These are phyloP conservation scores for Sphaerophoria taeniata DNA, from an alignment of 2,888 invertebrate genomes.

Conservation along the genomic window DNA sequence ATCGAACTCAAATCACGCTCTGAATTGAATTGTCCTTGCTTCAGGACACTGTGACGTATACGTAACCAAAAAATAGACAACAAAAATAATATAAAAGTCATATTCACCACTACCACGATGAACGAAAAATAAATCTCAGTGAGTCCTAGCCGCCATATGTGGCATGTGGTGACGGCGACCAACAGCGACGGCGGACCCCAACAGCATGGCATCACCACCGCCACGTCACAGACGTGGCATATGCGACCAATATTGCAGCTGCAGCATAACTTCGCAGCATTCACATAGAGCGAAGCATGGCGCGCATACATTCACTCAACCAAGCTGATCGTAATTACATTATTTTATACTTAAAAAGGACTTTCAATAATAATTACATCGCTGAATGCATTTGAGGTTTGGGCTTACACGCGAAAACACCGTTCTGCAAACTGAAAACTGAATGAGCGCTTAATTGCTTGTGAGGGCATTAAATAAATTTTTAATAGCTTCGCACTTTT, in stretches of 20 bases:
- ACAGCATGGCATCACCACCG: not conserved
- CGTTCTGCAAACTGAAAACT: conserved; percentile 77
- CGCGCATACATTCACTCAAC: conserved; percentile 35
- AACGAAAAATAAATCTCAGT: conserved; percentile 61
- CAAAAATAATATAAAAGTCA: conserved; percentile 55
- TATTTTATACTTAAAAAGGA: conserved; percentile 70
- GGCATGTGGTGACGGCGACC: conserved; percentile 19
- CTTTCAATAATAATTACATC: conserved; percentile 74
- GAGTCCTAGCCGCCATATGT: conserved; percentile 20
- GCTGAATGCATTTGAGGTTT: conserved; percentile 74
- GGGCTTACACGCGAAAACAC: conserved; percentile 69
- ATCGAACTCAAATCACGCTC: conserved; percentile 24
- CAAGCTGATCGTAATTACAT: conserved; percentile 66
- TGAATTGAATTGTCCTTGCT: conserved; percentile 9
- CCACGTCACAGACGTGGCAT: not conserved
- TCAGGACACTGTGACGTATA: conserved; percentile 45
- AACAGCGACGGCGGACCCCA: not conserved
- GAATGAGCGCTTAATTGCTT: conserved; percentile 82
- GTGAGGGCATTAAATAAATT: conserved; percentile 83
- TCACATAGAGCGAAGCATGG: not conserved
- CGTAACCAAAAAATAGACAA: conserved; percentile 31
- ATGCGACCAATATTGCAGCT: conserved; percentile 9
- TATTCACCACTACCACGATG: conserved; percentile 36
- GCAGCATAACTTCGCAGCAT: conserved; percentile 10
- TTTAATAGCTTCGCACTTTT: conserved; percentile 83